Evolutionary conservation across 1,140 invertebrate species (phyloP), one percentile per base, ranked within the genome.

Genomic region (Platorchestia sp.): DNA sequence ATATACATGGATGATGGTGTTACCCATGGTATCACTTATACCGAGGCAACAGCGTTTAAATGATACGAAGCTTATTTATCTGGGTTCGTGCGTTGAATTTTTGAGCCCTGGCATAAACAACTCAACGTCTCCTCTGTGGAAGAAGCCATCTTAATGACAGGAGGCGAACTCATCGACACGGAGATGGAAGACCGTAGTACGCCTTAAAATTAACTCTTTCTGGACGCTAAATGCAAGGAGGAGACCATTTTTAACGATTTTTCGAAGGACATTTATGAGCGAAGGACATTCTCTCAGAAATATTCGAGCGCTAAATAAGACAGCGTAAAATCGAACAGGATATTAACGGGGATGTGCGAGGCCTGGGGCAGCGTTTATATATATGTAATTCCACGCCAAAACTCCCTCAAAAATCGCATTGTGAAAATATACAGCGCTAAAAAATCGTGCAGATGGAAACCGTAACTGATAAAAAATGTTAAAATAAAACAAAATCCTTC

Each of bases 211-310:
- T 3, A 75, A 36, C 59, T 75, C 14, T 75, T 75, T 75, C 59
- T 75, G 27, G 59, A 75, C 59, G 36, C 3, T 75, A 75, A 75
- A 36, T 75, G 59, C 59, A 75, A 27, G 59, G 59, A 75, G 59
- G 59, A 75, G 59, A 75, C 36, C 59, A 75, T 75, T 75, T 75
- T 75, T 75, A 75, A 75, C 27, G 59, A 75, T 75, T 27, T 75
- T 75, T 75, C 59, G 59, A 75, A 75, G 59, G 59, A 75, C 59
- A 75, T 75, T 75, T 75, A 75, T 75, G 59, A 75, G 59, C 59
- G 59, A 75, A 75, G 59, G 59, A 75, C 59, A 75, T 75, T 27
- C 27, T 75, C 10, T 14, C 59, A 75, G 59, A 75, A 75, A 75
- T 75, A 75, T 75, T 75, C 59, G 27, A 75, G 59, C 59, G 59